Evolutionary conservation across 2,888 invertebrate genomes (phyloP).

Genomic region (Zele albiditarsus): DNA sequence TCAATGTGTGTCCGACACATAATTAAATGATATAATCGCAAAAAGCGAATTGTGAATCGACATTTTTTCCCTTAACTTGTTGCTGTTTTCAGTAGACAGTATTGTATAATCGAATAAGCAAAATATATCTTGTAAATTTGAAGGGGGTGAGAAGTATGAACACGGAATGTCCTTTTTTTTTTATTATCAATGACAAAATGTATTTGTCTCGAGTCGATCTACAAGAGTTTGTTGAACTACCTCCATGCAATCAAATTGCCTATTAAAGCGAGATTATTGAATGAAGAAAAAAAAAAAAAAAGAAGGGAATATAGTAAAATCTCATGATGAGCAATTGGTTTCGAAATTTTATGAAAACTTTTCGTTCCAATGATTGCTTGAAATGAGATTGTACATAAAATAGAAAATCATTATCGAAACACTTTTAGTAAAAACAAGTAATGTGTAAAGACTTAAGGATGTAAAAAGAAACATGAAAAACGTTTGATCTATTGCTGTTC

Average conservation of each 20-base stretch:
- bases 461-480: conserved; percentile 47
- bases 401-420: conserved; percentile 31
- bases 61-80: neutral
- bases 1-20: no score
- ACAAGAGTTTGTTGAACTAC: conserved; percentile 9
- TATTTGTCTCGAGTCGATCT: neutral
- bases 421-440: conserved; percentile 45
- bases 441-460: conserved; percentile 49
- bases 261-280: conserved; percentile 26
- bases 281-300: conserved; percentile 22
- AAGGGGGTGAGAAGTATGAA: neutral
- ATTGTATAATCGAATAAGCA: neutral
- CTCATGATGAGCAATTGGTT: no score
- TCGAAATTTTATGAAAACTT: no score
- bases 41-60: neutral
- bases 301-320: neutral
- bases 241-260: conserved; percentile 26
- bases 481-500: conserved; percentile 56
- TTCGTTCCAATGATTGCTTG: conserved; percentile 14
- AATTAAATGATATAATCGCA: no score
- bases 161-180: neutral
- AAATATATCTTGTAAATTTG: neutral
- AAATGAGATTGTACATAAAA: conserved; percentile 16
- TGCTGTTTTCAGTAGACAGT: no score
- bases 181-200: neutral